These are phyloP conservation scores for Melanostigma gelatinosum DNA, from an alignment of 2,113 vertebrate genomes.

Conservation along the genomic window DNA sequence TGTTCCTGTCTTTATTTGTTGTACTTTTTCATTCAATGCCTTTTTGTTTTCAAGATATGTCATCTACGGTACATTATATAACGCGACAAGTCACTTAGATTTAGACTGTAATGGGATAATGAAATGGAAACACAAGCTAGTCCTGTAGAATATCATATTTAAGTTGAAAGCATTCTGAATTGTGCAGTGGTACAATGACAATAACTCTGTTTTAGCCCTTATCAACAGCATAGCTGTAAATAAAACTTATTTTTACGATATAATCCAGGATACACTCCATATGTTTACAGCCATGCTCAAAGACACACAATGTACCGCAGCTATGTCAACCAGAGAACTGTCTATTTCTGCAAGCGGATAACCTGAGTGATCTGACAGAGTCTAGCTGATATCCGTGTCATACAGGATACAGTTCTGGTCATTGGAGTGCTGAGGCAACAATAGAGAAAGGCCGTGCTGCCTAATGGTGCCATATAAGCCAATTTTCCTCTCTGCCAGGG, in stretches of 20 bases:
- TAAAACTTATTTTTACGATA: neutral
- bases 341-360: slow-evolving; percentile 7
- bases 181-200: neutral
- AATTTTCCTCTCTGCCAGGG: slow-evolving; percentile 47
- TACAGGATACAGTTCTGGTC: neutral
- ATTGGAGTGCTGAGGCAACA: slow-evolving; percentile 1
- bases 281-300: slow-evolving; percentile 16
- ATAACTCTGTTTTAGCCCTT: too few relatives aligned
- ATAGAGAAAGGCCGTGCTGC: slow-evolving; percentile 24
- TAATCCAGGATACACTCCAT: neutral
- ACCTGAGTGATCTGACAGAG: slow-evolving; percentile 18
- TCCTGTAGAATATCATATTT: neutral
- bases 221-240: too few relatives aligned
- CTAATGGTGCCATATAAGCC: slow-evolving; percentile 40
- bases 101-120: neutral
- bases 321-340: slow-evolving; percentile 1
- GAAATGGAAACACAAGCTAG: neutral
- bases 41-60: neutral
- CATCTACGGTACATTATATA: neutral
- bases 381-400: slow-evolving; percentile 12
- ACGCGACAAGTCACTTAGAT: neutral
- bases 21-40: neutral
- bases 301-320: neutral
- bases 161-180: slow-evolving; percentile 9
- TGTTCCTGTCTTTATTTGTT: neutral